These are phyloP conservation scores for Drosophila cracens DNA, from an alignment of 2,888 invertebrate genomes.

Conservation along the genomic window DNA sequence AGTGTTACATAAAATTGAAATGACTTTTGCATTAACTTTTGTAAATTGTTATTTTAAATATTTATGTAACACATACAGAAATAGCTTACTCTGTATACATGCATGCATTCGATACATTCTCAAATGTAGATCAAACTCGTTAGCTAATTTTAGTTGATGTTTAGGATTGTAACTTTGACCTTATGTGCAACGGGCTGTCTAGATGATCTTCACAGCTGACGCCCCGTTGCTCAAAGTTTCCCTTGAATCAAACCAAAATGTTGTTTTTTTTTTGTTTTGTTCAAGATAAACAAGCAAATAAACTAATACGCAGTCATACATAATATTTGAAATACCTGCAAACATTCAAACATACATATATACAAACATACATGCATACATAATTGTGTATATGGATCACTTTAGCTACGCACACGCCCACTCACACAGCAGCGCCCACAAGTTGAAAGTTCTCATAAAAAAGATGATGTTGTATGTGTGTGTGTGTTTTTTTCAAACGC, in stretches of 20 bases:
- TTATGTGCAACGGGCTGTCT: constrained; percentile 24
- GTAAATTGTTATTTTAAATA: not conserved
- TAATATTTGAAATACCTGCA: constrained; percentile 72
- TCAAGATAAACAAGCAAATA: constrained; percentile 69
- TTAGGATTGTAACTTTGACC: constrained; percentile 56
- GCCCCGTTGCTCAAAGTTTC: constrained; percentile 39
- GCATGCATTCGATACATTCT: not conserved
- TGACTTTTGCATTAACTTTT: not conserved
- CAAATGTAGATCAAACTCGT: not conserved
- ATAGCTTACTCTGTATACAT: not conserved
- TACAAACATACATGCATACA: constrained; percentile 2
- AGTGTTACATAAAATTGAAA: not conserved
- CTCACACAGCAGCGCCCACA: constrained; percentile 50
- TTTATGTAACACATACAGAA: not conserved
- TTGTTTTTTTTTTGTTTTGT: constrained; percentile 35
- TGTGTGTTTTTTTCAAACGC: constrained; percentile 21
- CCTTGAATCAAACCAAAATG: constrained; percentile 2
- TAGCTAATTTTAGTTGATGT: not conserved
- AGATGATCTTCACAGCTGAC: constrained; percentile 45
- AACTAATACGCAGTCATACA: constrained; percentile 56
- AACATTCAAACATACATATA: constrained; percentile 28
- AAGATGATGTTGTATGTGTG: constrained; percentile 21
- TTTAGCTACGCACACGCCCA: constrained; percentile 42
- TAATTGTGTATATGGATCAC: constrained; percentile 21
- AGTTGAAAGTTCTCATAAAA: constrained; percentile 81